Base-by-base conservation (phyloP, 2,113 vertebrate species). In the Barnardius zonarius region DNA sequence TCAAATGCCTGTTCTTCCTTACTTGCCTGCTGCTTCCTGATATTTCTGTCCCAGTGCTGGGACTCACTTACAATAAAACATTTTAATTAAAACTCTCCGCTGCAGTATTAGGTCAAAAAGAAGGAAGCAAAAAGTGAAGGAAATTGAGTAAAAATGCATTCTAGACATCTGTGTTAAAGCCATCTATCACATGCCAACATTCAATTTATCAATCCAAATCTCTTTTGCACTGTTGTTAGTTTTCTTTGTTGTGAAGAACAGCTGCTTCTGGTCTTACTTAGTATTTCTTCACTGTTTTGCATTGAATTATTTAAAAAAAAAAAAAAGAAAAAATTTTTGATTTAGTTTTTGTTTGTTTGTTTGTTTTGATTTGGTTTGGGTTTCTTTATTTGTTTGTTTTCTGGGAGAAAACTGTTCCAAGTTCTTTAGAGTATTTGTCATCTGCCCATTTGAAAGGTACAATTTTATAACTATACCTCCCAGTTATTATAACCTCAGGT, bases 131-230 rank as follows among this genome's bases (percentile, higher is more conserved):
- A 93, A 83, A 55, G 33, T 37, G 17, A 75, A 22, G 44, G n/a
- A 86, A 78, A 12, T 22, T 72, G 44, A 33, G 33, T 78, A 93
- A 95, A 95, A 94, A 96, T 39, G 35, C 28, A 57, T 88, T 94
- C 52, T 74, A 9, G 30, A 76, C 46, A 43, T 68, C 83, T n/a
- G 12, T 69, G 46, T 9, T 97, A 91, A 96, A 90, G 87, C 74
- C 80, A 48, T 55, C 83, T 57, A 33, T 63, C 13, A 24, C 70
- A 59, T 44, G 64, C 31, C 72, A 79, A 6, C 43, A 78, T 48
- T 57, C 17, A 87, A 35, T 25, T 52, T 54, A 30, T 80, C 39
- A 82, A 79, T 57, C 24, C 51, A 62, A 76, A 88, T 64, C 27
- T 72, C 61, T 87, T 93, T 83, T 92, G 22, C 74, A 68, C 6